These are phyloP conservation scores for Eutolmus rufibarbis DNA, from an alignment of 2,888 invertebrate species.

Conservation along the genomic window DNA sequence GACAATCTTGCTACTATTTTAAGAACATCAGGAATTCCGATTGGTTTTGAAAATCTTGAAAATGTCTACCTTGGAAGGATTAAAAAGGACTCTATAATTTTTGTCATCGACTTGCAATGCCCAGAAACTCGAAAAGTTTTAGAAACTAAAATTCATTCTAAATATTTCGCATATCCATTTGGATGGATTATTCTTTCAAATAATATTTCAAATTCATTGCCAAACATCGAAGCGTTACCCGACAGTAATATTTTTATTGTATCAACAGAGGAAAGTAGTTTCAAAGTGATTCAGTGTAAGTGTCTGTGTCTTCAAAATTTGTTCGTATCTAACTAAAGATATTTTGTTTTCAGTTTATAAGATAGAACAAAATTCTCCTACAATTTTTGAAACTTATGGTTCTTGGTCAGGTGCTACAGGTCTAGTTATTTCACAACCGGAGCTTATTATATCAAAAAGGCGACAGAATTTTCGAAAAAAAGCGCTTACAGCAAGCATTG, in stretches of 20 bases:
- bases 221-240: slow-evolving; percentile 24
- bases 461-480: slow-evolving; percentile 54
- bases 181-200: slow-evolving; percentile 26
- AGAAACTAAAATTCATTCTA: background rate
- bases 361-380: background rate
- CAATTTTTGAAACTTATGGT: slow-evolving; percentile 13
- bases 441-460: slow-evolving; percentile 47
- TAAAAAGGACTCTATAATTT: background rate
- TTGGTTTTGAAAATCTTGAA: background rate
- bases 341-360: slow-evolving; percentile 39
- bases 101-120: slow-evolving; percentile 39
- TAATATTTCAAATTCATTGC: background rate
- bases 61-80: background rate
- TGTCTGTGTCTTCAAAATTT: background rate
- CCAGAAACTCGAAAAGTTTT: background rate
- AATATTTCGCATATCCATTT: slow-evolving; percentile 23
- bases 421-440: background rate
- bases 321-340: background rate
- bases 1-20: background rate
- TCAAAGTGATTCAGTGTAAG: slow-evolving; percentile 32
- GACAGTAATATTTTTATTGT: slow-evolving; percentile 41
- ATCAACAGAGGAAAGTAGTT: background rate
- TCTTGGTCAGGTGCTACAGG: slow-evolving; percentile 13
- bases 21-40: background rate
- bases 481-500: slow-evolving; percentile 53